Evolutionary conservation across 2,888 invertebrate species (phyloP).

Genomic region (Allacma fusca): DNA sequence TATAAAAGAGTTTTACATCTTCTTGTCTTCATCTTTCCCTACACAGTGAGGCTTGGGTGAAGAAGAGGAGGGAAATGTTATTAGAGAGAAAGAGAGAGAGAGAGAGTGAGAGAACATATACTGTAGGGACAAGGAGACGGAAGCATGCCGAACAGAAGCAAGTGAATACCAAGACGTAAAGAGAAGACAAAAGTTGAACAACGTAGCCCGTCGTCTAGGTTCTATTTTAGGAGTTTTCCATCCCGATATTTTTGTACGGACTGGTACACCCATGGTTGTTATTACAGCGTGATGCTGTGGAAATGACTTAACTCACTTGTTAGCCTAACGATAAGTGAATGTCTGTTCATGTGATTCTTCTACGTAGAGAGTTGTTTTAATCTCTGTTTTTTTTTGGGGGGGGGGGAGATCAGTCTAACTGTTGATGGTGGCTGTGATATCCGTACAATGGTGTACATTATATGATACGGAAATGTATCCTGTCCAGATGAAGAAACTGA

Average conservation of each 20-base stretch:
- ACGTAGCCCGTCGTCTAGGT: not conserved
- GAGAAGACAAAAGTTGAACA: slow-evolving; percentile 21
- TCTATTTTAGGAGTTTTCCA: slow-evolving; percentile 32
- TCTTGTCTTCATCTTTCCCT: too few relatives aligned
- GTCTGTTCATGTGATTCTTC: not conserved
- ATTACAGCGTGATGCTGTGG: not conserved
- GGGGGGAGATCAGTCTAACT: too few relatives aligned
- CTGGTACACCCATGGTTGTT: not conserved
- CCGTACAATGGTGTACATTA: too few relatives aligned
- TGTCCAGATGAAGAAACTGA: too few relatives aligned
- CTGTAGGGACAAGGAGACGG: not conserved
- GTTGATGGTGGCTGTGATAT: too few relatives aligned
- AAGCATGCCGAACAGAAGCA: not conserved
- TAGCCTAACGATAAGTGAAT: not conserved
- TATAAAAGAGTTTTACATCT: too few relatives aligned
- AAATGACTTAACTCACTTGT: not conserved
- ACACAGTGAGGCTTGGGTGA: too few relatives aligned
- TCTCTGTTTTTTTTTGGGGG: not conserved
- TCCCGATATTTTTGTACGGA: slow-evolving; percentile 22
- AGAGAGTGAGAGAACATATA: too few relatives aligned
- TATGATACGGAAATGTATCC: too few relatives aligned
- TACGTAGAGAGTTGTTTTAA: not conserved
- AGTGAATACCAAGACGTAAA: not conserved
- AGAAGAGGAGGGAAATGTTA: too few relatives aligned
- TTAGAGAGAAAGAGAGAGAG: too few relatives aligned